A percentile compares a stretch with the other conserved stretches of the same genome.
Conservation (phyloP, 2,888 invertebrate genomes). For the Laspeyria flexula region DNA sequence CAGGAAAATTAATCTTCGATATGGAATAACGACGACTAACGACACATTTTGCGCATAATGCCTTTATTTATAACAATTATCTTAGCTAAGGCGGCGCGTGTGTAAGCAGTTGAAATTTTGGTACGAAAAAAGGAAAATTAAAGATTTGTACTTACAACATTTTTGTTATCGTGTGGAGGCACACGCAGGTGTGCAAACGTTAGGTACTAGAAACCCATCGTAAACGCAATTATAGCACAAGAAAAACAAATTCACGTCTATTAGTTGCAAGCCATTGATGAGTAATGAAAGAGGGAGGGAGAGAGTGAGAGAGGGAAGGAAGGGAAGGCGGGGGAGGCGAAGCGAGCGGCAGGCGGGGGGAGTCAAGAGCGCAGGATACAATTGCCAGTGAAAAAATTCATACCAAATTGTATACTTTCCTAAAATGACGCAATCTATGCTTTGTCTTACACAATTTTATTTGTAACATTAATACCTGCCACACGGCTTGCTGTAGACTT, state of each 20-base stretch:
- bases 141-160: constrained; percentile 88
- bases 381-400: constrained; percentile 26
- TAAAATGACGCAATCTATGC: neutral
- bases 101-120: no score
- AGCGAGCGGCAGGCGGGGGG: neutral
- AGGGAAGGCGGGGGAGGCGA: neutral
- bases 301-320: neutral
- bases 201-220: constrained; percentile 91
- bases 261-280: constrained; percentile 76
- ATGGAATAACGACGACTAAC: neutral
- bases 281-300: constrained; percentile 63
- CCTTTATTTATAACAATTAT: no score
- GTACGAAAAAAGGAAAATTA: constrained; percentile 20
- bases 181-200: constrained; percentile 91
- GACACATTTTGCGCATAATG: neutral
- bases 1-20: neutral
- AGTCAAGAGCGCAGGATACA: neutral
- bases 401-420: neutral
- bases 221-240: constrained; percentile 84
- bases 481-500: no score
- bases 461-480: neutral
- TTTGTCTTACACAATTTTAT: constrained; percentile 16
- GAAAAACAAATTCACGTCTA: constrained; percentile 78
- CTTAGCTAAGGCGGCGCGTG: no score
- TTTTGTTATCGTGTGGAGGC: constrained; percentile 86